Evolutionary conservation across 1,140 invertebrate species (phyloP).

Genomic region (Leptonema lineaticorne): DNA sequence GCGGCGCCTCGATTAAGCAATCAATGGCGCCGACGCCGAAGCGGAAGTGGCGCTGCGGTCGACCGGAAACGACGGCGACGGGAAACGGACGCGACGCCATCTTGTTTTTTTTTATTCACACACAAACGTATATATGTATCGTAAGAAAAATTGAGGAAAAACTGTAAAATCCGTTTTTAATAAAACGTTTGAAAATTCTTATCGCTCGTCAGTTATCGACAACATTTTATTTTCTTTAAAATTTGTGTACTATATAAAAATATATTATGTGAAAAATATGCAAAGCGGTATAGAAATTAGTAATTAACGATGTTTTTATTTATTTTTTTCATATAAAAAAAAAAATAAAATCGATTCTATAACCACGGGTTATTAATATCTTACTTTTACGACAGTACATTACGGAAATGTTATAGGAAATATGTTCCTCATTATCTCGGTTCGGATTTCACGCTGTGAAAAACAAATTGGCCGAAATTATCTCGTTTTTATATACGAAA

Average conservation of each 20-base stretch:
- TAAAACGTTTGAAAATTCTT: neutral
- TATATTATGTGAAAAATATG: too few relatives aligned
- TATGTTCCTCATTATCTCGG: constrained; percentile 12
- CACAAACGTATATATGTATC: neutral
- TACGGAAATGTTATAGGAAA: neutral
- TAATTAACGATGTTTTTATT: too few relatives aligned
- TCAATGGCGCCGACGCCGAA: neutral
- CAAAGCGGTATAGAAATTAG: too few relatives aligned
- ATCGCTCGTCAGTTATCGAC: neutral
- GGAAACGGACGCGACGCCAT: neutral
- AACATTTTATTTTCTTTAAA: neutral
- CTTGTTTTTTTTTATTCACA: neutral
- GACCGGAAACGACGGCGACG: neutral
- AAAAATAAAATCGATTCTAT: too few relatives aligned
- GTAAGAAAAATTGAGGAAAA: neutral
- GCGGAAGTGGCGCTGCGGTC: constrained; percentile 8
- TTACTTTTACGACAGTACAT: neutral
- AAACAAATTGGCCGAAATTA: constrained; percentile 26
- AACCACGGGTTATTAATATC: neutral
- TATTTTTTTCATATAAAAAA: too few relatives aligned
- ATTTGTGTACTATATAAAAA: neutral
- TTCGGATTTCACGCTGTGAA: constrained; percentile 1
- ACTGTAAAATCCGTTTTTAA: neutral
- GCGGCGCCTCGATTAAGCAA: constrained; percentile 17
- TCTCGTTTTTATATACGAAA: neutral